Base-by-base conservation (phyloP, 2,888 invertebrate genomes). In the Nomada fabriciana region DNA sequence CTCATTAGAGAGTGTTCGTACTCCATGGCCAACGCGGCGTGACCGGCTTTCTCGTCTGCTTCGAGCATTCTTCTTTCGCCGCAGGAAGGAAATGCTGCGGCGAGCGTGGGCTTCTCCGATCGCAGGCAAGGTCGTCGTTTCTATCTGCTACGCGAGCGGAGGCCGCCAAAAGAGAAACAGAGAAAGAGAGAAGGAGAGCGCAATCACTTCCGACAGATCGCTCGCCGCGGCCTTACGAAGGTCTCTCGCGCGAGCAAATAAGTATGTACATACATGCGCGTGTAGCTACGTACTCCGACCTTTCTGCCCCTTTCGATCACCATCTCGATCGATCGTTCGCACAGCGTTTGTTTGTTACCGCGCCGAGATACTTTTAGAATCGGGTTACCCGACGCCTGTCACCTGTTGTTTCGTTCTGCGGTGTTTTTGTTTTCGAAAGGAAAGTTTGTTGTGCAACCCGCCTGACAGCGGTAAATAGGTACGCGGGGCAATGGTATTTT, bases 1-100 rank as follows among this genome's bases (percentile, higher is more conserved):
- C 92, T 93, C 93, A 91, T 93, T 93, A 94, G 93, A 93, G 93
- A 94, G 93, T 91, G 91, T 91, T 91, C 92, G 93, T 92, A 93
- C 93, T 93, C 92, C 93, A 93, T 94, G 92, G 92, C 90, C 93
- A 92, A 85, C 91, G 87, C 90, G 88, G 91, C 93, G 92, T 93
- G 94, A 94, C 93, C 93, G 93, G 93, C 94, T 94, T 94, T 93
- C 94, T 91, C 93, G 92, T 91, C 88, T 91, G 90, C 90, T 90
- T 87, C 89, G 88, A 88, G 86, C 91, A 90, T 92, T 91, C 91
- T 92, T 91, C 91, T 90, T 90, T 86, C 82, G 57, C 55, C 72
- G 80, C 59, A 87, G 87, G 82, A 91, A 91, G 91, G 91, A 92
- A 92, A 92, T 91, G 91, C 89, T 71, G 82, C 80, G 85, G 80